Conservation (phyloP, 2,113 vertebrate species). For the Malurus melanocephalus region DNA sequence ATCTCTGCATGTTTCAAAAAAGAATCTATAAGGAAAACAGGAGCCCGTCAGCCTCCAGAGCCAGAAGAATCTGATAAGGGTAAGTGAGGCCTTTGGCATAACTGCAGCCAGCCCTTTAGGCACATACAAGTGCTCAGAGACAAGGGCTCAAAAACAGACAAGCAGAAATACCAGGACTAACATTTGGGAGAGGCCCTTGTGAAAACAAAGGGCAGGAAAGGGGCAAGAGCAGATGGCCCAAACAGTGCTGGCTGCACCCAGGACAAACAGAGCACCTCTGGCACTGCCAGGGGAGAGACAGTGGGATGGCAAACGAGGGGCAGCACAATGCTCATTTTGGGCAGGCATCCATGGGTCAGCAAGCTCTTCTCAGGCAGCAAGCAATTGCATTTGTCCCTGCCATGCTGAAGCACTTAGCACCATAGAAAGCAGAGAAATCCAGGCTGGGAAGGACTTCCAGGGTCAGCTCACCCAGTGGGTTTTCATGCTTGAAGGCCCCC, state of each 20-base stretch:
- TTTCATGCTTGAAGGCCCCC: not conserved
- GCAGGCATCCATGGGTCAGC: not conserved
- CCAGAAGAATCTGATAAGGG: not conserved
- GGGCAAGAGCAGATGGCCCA: not conserved
- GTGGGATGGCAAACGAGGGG: not conserved
- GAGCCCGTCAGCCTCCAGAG: not conserved
- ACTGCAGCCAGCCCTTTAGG: fast-evolving
- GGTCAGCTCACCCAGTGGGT: not conserved
- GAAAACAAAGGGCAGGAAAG: not conserved
- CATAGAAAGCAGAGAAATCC: constrained; percentile 30
- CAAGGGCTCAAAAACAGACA: not conserved
- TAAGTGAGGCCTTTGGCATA: not conserved
- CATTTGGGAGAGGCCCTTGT: not conserved
- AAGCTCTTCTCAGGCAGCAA: not conserved
- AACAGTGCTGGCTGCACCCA: not conserved
- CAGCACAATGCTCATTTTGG: not conserved
- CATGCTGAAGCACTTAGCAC: constrained; percentile 41
- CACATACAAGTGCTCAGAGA: not conserved
- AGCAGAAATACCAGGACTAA: not conserved
- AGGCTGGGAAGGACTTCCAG: not conserved
- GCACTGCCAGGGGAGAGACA: not conserved
- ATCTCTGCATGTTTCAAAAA: not conserved
- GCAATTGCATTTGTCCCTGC: not conserved
- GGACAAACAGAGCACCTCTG: not conserved
- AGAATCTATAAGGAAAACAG: not conserved